phyloP scores from a whole-genome alignment of 2,113 vertebrate species.

The Sminthopsis crassicaudata region DNA sequence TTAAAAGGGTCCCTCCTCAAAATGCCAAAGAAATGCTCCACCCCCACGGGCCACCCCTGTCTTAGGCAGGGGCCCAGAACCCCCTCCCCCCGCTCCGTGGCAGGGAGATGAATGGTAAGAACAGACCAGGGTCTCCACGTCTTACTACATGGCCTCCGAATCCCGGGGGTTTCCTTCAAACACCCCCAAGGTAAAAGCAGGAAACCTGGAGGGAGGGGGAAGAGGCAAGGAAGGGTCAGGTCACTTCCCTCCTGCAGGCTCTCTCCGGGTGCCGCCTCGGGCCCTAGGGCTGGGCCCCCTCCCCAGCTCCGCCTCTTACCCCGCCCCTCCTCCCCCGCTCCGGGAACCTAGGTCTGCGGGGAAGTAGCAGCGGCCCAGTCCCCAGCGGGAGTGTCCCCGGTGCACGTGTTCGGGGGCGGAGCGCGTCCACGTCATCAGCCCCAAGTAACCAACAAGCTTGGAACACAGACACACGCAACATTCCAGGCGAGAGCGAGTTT shows the following conservation, averaged over 20 bases:
- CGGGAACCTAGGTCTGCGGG: not conserved
- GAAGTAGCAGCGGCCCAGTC: conserved; percentile 53
- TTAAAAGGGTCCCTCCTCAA: not conserved
- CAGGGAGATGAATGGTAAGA: not conserved
- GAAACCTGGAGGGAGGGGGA: not conserved
- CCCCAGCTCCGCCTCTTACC: conserved; percentile 67
- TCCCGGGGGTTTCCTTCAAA: conserved; percentile 37
- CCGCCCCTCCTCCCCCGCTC: conserved; percentile 57
- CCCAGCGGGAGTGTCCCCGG: conserved; percentile 79
- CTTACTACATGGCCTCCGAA: not conserved
- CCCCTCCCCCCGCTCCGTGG: no score
- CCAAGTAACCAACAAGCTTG: conserved; percentile 78
- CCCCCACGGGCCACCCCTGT: not conserved
- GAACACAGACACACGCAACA: conserved; percentile 77
- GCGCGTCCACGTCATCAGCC: conserved; percentile 70
- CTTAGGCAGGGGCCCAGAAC: not conserved
- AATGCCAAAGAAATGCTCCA: not conserved
- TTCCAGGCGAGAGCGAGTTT: conserved; percentile 78
- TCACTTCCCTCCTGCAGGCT: conserved; percentile 45
- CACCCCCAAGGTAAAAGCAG: conserved; percentile 35
- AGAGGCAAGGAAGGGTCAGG: conserved; percentile 22
- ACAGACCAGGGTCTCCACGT: not conserved
- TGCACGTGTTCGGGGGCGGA: conserved; percentile 81
- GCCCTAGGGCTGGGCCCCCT: conserved; percentile 34
- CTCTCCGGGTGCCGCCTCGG: conserved; percentile 30